phyloP scores from a whole-genome alignment of 2,797 vertebrate species.

The Trachops cirrhosus region DNA sequence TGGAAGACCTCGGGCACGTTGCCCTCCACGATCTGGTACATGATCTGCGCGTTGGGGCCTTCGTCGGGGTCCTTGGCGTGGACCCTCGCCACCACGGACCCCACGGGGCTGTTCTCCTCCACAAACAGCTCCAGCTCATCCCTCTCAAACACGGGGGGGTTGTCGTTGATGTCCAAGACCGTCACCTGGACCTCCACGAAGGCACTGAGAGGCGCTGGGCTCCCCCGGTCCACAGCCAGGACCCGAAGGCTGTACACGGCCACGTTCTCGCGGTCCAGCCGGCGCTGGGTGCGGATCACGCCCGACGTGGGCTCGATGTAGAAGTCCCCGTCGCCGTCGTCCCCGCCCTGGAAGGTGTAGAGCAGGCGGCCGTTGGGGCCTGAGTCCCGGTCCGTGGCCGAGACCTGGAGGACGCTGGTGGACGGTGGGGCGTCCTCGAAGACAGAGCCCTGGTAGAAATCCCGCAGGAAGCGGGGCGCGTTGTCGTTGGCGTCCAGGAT shows the following conservation, averaged over 20 bases:
- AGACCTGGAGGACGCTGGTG: constrained; percentile 96
- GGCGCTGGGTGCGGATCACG: constrained; percentile 93
- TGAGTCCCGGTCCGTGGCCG: constrained; percentile 93
- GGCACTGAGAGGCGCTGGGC: constrained; percentile 88
- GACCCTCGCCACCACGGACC: constrained; percentile 93
- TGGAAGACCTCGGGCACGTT: constrained; percentile 96
- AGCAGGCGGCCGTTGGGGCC: constrained; percentile 92
- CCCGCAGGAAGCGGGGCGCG: constrained; percentile 88
- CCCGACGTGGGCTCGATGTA: constrained; percentile 94
- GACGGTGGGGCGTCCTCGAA: constrained; percentile 91
- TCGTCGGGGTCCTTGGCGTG: constrained; percentile 93
- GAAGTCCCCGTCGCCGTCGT: constrained; percentile 96
- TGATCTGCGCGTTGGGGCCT: constrained; percentile 96
- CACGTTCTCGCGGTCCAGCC: constrained; percentile 95
- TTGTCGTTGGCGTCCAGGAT: constrained; percentile 96
- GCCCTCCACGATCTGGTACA: constrained; percentile 99
- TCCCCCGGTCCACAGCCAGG: constrained; percentile 92
- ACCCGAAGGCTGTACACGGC: constrained; percentile 92
- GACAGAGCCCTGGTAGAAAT: constrained; percentile 92
- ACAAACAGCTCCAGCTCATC: constrained; percentile 94
- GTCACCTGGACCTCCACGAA: constrained; percentile 91
- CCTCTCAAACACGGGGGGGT: constrained; percentile 95
- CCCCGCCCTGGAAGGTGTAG: constrained; percentile 95
- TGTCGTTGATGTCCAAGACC: constrained; percentile 96
- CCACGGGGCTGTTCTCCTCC: constrained; percentile 94